Percentiles rank a stretch among this genome's conserved stretches.
These are phyloP conservation scores for Neodon shergylaensis DNA, from an alignment of 2,113 vertebrate genomes.

Conservation along the genomic window DNA sequence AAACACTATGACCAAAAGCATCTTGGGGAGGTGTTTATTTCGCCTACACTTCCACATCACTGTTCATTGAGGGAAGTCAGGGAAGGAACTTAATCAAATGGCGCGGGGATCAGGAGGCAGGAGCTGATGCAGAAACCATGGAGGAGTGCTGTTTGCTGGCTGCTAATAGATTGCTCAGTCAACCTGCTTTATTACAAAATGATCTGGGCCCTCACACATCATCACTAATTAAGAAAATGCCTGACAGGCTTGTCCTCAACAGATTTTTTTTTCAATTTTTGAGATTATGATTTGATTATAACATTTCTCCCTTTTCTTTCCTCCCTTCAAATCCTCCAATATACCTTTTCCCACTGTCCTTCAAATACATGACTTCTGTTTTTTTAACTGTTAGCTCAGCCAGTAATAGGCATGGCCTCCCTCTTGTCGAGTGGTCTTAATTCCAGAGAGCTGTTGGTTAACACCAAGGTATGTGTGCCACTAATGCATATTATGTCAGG, in stretches of 20 bases:
- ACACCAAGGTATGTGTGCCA: neutral
- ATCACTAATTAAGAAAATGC: neutral
- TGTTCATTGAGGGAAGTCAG: neutral
- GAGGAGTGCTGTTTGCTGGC: neutral
- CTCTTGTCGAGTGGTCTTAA: neutral
- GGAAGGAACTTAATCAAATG: neutral
- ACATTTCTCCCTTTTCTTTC: neutral
- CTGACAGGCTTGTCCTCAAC: neutral
- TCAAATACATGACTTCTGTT: neutral
- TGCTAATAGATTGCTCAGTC: neutral
- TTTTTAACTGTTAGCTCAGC: neutral
- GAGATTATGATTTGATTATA: neutral
- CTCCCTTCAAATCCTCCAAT: neutral
- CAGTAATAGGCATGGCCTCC: neutral
- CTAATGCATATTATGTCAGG: neutral
- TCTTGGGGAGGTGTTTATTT: neutral
- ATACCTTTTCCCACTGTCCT: neutral
- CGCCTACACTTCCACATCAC: neutral
- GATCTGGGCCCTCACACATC: neutral
- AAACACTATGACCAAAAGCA: neutral
- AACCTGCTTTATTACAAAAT: neutral
- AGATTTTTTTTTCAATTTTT: neutral
- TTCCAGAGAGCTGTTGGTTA: neutral
- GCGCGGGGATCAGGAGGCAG: neutral
- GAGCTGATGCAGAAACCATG: neutral